Conservation (phyloP, 2,113 vertebrate genomes). For the Macaca mulatta region DNA sequence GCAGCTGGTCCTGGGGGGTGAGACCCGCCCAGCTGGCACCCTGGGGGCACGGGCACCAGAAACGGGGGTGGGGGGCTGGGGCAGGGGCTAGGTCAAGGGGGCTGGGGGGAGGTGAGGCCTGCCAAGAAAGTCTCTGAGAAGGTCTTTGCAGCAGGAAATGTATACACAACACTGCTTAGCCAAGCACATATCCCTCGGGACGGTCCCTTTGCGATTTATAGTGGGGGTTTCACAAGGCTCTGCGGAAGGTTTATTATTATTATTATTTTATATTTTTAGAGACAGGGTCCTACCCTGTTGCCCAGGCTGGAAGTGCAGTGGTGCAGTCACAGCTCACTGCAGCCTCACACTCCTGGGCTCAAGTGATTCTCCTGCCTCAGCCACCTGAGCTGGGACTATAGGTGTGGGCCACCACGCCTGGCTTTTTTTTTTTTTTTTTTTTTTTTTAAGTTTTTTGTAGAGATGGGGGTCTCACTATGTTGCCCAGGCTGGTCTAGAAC, state of each 20-base stretch:
- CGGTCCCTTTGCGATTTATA: fast-evolving
- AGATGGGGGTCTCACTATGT: too few relatives aligned
- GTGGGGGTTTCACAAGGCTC: neutral
- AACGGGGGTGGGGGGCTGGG: constrained; percentile 63
- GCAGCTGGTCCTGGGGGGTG: constrained; percentile 91
- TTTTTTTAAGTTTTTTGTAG: too few relatives aligned
- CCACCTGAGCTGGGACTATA: too few relatives aligned
- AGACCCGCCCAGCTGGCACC: constrained; percentile 80
- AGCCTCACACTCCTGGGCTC: too few relatives aligned
- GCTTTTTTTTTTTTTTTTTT: too few relatives aligned
- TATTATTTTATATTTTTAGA: too few relatives aligned
- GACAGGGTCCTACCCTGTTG: too few relatives aligned
- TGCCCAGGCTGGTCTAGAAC: too few relatives aligned
- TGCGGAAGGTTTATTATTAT: neutral
- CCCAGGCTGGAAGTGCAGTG: too few relatives aligned
- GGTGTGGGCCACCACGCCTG: too few relatives aligned
- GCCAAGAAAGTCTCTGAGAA: neutral
- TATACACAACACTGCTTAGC: neutral
- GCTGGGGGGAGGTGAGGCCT: neutral
- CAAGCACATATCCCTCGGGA: neutral
- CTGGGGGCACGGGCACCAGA: constrained; percentile 75
- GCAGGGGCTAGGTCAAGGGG: constrained; percentile 45
- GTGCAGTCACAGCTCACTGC: too few relatives aligned
- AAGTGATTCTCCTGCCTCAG: too few relatives aligned
- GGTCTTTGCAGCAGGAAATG: neutral